These are phyloP conservation scores for Erpornis zantholeuca DNA, from an alignment of 2,113 vertebrate species.

Conservation along the genomic window DNA sequence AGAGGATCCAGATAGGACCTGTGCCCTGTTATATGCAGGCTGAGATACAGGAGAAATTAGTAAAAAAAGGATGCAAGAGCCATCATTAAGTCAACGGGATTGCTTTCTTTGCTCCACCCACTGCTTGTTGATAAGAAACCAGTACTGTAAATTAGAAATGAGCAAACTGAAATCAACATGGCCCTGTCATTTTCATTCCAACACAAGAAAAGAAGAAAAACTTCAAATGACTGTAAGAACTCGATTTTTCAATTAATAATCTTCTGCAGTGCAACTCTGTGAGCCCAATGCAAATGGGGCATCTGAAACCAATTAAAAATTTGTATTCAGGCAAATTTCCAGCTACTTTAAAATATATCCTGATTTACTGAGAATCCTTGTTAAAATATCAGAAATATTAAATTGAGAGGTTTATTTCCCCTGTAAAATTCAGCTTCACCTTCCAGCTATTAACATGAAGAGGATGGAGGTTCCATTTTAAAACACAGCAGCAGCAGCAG, in stretches of 20 bases:
- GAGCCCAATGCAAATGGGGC: background rate
- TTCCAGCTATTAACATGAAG: background rate
- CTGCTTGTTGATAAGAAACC: background rate
- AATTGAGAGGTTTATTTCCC: background rate
- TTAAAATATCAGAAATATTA: background rate
- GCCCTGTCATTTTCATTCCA: background rate
- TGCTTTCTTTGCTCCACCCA: background rate
- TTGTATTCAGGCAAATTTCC: background rate
- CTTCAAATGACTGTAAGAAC: background rate
- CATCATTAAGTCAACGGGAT: background rate
- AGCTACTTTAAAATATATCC: background rate
- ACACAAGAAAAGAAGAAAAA: background rate
- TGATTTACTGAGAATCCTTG: background rate
- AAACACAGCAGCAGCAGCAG: background rate
- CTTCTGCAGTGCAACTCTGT: background rate
- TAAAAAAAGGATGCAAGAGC: background rate
- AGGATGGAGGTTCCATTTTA: background rate
- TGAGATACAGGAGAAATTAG: background rate
- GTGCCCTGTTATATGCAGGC: background rate
- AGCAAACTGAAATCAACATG: background rate
- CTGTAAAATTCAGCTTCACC: background rate
- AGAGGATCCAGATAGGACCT: background rate
- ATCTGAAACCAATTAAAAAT: background rate
- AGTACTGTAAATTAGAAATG: background rate
- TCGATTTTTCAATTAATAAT: background rate